Evolutionary conservation across 2,888 invertebrate genomes (phyloP).

Genomic region (Cistogaster globosa): DNA sequence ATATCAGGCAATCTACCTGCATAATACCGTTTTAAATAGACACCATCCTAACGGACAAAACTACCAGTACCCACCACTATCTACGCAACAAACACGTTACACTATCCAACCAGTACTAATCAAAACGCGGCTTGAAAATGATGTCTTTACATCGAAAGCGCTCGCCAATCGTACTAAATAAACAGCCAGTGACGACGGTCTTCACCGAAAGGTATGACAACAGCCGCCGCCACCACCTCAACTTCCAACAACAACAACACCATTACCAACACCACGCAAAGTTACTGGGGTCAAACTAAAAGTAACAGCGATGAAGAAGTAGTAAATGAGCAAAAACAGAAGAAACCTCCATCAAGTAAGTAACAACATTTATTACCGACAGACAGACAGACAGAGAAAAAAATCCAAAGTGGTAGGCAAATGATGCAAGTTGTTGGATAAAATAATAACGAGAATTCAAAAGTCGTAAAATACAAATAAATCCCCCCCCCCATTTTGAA

Average conservation of each 20-base stretch:
- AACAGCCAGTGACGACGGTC: too few relatives aligned
- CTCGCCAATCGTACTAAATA: too few relatives aligned
- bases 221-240: constrained; percentile 46
- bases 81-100: too few relatives aligned
- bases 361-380: constrained; percentile 60
- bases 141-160: too few relatives aligned
- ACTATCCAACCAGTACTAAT: too few relatives aligned
- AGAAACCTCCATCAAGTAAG: constrained; percentile 58
- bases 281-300: constrained; percentile 34
- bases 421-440: constrained; percentile 51
- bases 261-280: constrained; percentile 37
- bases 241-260: constrained; percentile 53
- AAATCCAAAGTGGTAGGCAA: constrained; percentile 60
- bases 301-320: constrained; percentile 30
- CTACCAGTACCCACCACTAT: too few relatives aligned
- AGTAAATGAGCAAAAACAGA: constrained; percentile 38
- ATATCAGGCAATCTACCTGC: too few relatives aligned
- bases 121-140: too few relatives aligned
- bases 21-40: too few relatives aligned
- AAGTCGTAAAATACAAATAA: constrained; percentile 51
- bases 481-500: constrained; percentile 41
- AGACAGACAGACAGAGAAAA: constrained; percentile 31
- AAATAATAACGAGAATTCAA: constrained; percentile 35
- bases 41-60: too few relatives aligned
- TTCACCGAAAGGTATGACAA: too few relatives aligned